Evolutionary conservation across 2,113 vertebrate genomes (phyloP).

Genomic region (Pelusios castaneus): DNA sequence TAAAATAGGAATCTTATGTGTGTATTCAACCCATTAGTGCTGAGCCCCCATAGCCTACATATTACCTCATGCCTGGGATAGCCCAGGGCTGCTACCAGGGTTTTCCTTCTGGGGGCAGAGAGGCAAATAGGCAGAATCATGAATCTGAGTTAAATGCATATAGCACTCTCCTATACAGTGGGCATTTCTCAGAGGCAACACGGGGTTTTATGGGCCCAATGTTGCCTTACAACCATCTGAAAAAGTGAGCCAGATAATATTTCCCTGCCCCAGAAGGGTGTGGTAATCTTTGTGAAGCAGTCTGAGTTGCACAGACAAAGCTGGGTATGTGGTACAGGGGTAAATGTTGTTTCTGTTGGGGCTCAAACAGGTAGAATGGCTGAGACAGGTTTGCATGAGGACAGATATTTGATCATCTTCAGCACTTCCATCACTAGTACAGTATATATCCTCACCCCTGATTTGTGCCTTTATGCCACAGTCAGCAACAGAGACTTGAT

Average conservation of each 20-base stretch:
- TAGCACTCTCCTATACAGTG: neutral
- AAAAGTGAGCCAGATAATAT: neutral
- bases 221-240: neutral
- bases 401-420: neutral
- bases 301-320: neutral
- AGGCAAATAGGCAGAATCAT: neutral
- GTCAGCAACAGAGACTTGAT: neutral
- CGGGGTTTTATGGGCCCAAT: neutral
- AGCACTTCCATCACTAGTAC: neutral
- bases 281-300: rapidly evolving
- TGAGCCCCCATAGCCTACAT: no score
- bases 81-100: no score
- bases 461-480: neutral
- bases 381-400: neutral
- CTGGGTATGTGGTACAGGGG: rapidly evolving
- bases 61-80: no score
- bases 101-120: neutral
- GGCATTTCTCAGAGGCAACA: neutral
- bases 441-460: neutral
- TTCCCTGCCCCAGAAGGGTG: neutral
- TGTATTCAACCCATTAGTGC: no score
- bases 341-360: neutral
- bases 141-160: neutral
- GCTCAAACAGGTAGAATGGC: neutral
- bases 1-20: neutral